Evolutionary conservation across 1,140 invertebrate species (phyloP).

Genomic region (Scaptomyza graminum): DNA sequence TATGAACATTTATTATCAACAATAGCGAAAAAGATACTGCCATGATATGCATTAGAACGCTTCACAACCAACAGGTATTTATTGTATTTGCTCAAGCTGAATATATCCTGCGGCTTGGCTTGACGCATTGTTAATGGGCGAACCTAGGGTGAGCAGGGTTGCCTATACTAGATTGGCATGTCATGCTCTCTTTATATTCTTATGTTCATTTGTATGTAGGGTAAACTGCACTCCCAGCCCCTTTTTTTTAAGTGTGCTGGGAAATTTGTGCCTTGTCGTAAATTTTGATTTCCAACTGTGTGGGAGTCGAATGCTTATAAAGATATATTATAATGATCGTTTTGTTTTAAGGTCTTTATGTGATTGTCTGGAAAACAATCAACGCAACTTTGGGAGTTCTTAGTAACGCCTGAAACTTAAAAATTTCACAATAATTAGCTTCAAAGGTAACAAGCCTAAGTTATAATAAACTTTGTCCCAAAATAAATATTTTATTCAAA

Average conservation of each 20-base stretch:
- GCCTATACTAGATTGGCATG: constrained; percentile 3
- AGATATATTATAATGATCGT: constrained; percentile 29
- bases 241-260: constrained; percentile 57
- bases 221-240: constrained; percentile 26
- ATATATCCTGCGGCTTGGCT: constrained; percentile 77
- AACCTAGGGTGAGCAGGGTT: constrained; percentile 28
- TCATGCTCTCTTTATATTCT: not conserved
- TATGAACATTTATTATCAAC: constrained; percentile 62
- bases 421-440: not conserved
- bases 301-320: constrained; percentile 65
- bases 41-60: constrained; percentile 38
- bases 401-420: not conserved
- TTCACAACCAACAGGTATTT: constrained; percentile 80
- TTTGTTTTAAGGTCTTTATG: constrained; percentile 8
- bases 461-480: too few species aligned
- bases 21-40: constrained; percentile 42
- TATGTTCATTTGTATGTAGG: constrained; percentile 4
- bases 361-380: not conserved
- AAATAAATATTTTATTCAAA: too few species aligned
- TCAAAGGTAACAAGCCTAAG: not conserved
- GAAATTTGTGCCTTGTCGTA: constrained; percentile 64
- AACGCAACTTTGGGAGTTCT: not conserved
- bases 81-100: constrained; percentile 77
- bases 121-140: constrained; percentile 71
- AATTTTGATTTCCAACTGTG: constrained; percentile 60